Evolutionary conservation across 2,797 vertebrate genomes (phyloP).

Genomic region (Coregonus suidteri): DNA sequence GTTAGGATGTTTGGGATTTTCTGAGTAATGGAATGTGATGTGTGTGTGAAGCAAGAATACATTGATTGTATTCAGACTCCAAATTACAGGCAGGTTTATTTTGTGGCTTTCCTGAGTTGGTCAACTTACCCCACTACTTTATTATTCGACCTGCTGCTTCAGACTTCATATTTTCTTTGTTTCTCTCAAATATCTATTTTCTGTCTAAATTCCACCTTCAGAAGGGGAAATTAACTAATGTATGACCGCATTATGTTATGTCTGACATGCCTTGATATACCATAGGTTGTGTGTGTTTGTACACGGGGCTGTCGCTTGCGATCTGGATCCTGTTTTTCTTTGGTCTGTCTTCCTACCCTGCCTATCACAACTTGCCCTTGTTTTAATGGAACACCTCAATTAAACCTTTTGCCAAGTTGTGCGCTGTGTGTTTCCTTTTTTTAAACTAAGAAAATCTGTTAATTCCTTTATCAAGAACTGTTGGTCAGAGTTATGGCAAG

Average conservation of each 20-base stretch:
- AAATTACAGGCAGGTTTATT: too few relatives aligned
- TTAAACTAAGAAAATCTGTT: constrained; percentile 10
- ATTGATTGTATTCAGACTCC: constrained; percentile 7
- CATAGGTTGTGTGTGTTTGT: constrained; percentile 2
- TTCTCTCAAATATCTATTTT: background rate
- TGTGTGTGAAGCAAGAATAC: background rate
- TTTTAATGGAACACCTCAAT: constrained; percentile 36
- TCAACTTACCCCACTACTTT: background rate
- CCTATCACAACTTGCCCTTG: constrained; percentile 29
- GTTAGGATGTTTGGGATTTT: background rate
- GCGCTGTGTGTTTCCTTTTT: background rate
- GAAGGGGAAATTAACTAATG: background rate
- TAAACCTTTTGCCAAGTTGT: constrained; percentile 49
- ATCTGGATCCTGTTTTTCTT: constrained; percentile 8
- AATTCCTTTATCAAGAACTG: background rate
- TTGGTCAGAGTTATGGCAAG: background rate
- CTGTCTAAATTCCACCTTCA: background rate
- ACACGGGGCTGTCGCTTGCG: constrained; percentile 16
- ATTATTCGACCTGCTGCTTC: background rate
- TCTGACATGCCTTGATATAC: constrained; percentile 10
- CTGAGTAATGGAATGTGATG: background rate
- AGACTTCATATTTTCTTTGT: background rate
- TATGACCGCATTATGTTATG: constrained; percentile 14
- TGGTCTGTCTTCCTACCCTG: constrained; percentile 15
- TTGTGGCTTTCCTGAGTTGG: background rate